phyloP scores from a whole-genome alignment of 2,888 invertebrate genomes.

The Zelleria hepariella region DNA sequence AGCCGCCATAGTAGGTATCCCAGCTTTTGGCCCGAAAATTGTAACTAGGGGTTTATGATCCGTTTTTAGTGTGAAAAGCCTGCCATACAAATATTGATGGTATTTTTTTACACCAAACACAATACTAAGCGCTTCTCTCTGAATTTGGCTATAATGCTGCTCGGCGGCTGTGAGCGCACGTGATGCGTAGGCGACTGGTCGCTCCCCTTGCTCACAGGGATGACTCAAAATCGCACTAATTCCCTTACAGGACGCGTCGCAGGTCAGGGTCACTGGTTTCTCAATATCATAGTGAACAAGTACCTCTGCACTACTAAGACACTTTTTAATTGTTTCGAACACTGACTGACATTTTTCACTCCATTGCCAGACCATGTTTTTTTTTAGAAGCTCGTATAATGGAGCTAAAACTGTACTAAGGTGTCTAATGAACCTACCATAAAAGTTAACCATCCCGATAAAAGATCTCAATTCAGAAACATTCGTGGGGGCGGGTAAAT shows the following conservation, averaged over 20 bases:
- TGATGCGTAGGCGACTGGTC: constrained; percentile 12
- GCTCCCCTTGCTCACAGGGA: constrained; percentile 5
- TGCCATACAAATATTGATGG: constrained; percentile 10
- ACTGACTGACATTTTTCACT: constrained; percentile 1
- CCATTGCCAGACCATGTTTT: constrained; percentile 13
- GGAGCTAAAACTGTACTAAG: neutral
- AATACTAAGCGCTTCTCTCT: constrained; percentile 14
- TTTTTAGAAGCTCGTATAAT: constrained; percentile 11
- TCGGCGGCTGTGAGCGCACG: constrained; percentile 13
- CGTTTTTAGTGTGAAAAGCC: constrained; percentile 6
- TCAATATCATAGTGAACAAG: constrained; percentile 5
- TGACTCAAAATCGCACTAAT: neutral
- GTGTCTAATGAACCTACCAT: neutral
- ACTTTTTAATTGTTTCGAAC: constrained; percentile 3
- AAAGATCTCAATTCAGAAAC: neutral
- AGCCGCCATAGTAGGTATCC: constrained; percentile 13
- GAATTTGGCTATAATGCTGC: constrained; percentile 12
- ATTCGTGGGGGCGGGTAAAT: neutral
- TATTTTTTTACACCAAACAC: constrained; percentile 6
- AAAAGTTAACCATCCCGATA: neutral
- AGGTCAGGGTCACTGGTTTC: constrained; percentile 14
- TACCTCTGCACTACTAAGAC: neutral
- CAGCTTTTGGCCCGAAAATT: constrained; percentile 11
- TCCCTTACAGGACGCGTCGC: constrained; percentile 12
- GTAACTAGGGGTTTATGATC: constrained; percentile 11